Evolutionary conservation across 23 tunicate species (phyloP), one percentile per base, ranked within the genome.

Genomic region (Halocynthia aurantium): DNA sequence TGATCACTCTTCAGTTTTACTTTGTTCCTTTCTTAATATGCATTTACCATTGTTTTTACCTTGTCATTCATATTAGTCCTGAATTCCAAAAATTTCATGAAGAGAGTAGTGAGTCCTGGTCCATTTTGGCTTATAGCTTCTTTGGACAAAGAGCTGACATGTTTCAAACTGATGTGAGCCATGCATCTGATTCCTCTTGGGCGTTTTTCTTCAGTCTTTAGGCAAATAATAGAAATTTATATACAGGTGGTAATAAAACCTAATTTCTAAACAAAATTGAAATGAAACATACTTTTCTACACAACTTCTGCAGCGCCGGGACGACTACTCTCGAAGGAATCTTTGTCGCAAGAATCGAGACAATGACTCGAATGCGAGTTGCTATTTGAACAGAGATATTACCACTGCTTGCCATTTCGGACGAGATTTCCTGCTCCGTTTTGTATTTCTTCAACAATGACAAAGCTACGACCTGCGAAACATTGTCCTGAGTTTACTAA

Each of bases 311-410:
- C 22, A 82, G 53, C 7, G 80, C 65, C 22, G 86, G 86, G 13
- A 82, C 44, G 17, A 82, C 62, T 21, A 82, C 50, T 10, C 86
- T 62, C 12, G 80, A 44, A 6, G 86, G 64, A 56, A 62, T 52
- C 19, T 75, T 82, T 15, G 51, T 73, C 12, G 80, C 78, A 62
- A 82, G 61, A 1, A 74, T 20, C 2, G 11, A 22, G 40, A 51
- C 18, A 8, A 72, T 72, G 40, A 80, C 49, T 61, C 62, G 50
- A 21, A 80, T 65, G 12, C 84, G 61, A 54, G 67, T 11, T 8
- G 76, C 76, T 2, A 80, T 61, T 54, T 70, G 55, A 10, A 19
- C 67, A 20, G 52, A 52, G 8, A 80, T 10, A 15, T 15, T 65
- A 2, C 1, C 6, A 65, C 31, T 65, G 70, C 6, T 65, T 20